Percentiles rank a stretch among this genome's conserved stretches.
Evolutionary conservation across 2,888 invertebrate species (phyloP).

Genomic region (Scaptomyza tumidula): DNA sequence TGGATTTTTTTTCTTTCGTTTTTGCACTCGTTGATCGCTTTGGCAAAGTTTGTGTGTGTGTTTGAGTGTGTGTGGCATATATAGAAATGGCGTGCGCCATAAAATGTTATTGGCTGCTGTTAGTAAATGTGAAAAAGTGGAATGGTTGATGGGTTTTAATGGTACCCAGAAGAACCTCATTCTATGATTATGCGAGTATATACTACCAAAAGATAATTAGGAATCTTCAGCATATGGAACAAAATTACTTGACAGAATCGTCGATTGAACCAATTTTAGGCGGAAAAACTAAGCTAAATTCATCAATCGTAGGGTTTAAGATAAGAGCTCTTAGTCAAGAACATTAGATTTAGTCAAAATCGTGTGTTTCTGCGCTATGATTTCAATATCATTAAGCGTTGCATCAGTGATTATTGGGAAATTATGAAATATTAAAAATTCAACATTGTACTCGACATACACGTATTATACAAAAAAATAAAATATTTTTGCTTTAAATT

Average conservation of each 20-base stretch:
- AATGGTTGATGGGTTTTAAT: constrained; percentile 46
- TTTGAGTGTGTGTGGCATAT: constrained; percentile 34
- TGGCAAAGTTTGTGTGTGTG: constrained; percentile 2
- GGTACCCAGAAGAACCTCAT: constrained; percentile 19
- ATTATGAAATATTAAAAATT: background rate
- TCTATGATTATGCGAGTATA: background rate
- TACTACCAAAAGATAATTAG: background rate
- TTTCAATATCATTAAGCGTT: too few relatives aligned
- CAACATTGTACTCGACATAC: too few relatives aligned
- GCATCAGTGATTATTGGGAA: background rate
- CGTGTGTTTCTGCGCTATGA: too few relatives aligned
- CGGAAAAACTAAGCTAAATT: background rate
- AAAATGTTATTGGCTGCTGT: constrained; percentile 71
- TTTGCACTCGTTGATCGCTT: constrained; percentile 57
- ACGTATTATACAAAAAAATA: background rate
- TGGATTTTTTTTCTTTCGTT: constrained; percentile 41
- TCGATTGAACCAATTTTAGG: too few relatives aligned
- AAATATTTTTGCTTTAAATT: too few relatives aligned
- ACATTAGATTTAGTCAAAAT: too few relatives aligned
- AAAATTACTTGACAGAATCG: background rate
- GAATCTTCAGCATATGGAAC: background rate
- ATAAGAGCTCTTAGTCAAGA: too few relatives aligned
- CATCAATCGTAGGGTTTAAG: background rate
- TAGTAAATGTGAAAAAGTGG: constrained; percentile 47
- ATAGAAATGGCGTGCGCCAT: constrained; percentile 72